Evolutionary conservation across 2,888 invertebrate species (phyloP).

Genomic region (Malthinus seriepunctatus): DNA sequence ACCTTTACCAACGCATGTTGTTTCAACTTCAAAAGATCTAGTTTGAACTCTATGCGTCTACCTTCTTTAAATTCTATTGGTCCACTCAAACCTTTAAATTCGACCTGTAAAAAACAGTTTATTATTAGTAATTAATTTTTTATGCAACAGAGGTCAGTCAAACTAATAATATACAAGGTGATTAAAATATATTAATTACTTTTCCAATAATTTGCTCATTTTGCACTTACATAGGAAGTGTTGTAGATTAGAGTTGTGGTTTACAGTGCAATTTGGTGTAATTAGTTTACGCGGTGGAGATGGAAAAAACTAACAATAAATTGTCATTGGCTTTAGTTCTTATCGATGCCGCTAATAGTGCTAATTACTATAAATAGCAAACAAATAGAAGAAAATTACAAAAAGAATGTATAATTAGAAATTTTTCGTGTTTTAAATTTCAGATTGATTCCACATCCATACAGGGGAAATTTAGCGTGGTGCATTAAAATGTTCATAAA

Average conservation of each 20-base stretch:
- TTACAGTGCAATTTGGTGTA: background rate
- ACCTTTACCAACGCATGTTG: conserved; percentile 75
- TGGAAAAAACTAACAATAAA: no score
- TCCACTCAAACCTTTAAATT: conserved; percentile 79
- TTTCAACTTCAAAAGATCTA: conserved; percentile 75
- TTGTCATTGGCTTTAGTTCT: no score
- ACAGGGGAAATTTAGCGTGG: no score
- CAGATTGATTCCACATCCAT: no score
- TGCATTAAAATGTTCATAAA: no score
- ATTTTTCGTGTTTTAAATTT: no score
- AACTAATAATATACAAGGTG: background rate
- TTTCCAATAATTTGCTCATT: conserved; percentile 3
- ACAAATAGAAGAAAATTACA: no score
- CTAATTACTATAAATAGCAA: no score
- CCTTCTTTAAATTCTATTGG: conserved; percentile 82
- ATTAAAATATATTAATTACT: conserved; percentile 13
- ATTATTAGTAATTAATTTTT: background rate
- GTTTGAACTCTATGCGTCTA: conserved; percentile 71
- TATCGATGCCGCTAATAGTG: no score
- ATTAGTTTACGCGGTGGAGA: no score
- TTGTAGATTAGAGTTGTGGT: background rate
- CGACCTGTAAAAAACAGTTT: conserved; percentile 61
- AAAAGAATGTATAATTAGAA: no score
- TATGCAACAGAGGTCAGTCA: background rate
- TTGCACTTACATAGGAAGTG: conserved; percentile 8